Conservation (phyloP, 2,797 vertebrate genomes). For the Arremon brunneinucha region DNA sequence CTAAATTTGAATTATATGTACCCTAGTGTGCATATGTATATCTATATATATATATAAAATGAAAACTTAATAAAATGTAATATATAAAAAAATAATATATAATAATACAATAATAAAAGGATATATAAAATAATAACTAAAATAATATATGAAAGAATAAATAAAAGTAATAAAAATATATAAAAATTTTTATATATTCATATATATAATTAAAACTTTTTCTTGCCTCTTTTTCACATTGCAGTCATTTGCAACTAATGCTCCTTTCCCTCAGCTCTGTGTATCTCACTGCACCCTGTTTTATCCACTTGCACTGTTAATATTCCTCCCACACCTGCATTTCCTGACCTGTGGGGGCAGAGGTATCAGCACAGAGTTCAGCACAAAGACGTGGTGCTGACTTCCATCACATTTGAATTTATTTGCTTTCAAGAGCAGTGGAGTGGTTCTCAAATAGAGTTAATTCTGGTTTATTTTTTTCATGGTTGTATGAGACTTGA, state of each 20-base stretch:
- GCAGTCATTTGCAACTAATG: neutral
- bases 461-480: neutral
- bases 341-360: neutral
- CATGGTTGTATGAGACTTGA: neutral
- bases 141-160: too few relatives aligned
- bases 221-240: neutral
- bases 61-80: neutral
- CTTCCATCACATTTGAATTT: neutral
- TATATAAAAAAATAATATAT: too few relatives aligned
- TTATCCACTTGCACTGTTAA: neutral
- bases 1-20: neutral
- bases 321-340: neutral
- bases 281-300: neutral
- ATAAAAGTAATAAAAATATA: too few relatives aligned
- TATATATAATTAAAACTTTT: neutral
- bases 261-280: neutral
- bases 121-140: too few relatives aligned
- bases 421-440: neutral
- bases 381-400: neutral
- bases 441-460: neutral
- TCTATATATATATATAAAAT: rapidly evolving
- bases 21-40: rapidly evolving
- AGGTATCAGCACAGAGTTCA: neutral
- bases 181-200: too few relatives aligned
- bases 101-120: too few relatives aligned